Evolutionary conservation across 2,113 vertebrate species (phyloP).

Genomic region (Oryzias woworae): DNA sequence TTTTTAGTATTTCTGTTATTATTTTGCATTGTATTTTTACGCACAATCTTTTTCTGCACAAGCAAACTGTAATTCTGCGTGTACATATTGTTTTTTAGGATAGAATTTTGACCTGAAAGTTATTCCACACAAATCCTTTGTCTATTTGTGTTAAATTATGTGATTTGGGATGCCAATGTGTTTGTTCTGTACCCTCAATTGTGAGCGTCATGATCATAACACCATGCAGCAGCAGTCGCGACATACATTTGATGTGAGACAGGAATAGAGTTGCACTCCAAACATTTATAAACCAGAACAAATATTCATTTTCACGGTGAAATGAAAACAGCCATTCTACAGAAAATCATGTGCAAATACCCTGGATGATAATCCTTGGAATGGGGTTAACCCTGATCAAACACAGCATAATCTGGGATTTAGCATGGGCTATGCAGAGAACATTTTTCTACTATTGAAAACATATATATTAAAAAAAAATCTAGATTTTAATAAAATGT

Average conservation of each 20-base stretch:
- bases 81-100: too few relatives aligned
- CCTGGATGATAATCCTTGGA: slow-evolving; percentile 57
- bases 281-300: neutral
- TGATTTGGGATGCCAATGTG: too few relatives aligned
- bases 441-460: slow-evolving; percentile 29
- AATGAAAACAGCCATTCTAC: slow-evolving; percentile 28
- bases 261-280: neutral
- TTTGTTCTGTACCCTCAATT: too few relatives aligned
- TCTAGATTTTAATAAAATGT: slow-evolving; percentile 45
- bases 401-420: slow-evolving; percentile 71
- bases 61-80: too few relatives aligned
- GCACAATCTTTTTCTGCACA: too few relatives aligned
- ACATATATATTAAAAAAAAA: slow-evolving; percentile 9
- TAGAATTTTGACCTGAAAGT: too few relatives aligned
- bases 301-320: slow-evolving; percentile 26
- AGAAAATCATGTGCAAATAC: slow-evolving; percentile 46
- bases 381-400: slow-evolving; percentile 63
- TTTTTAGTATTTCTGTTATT: too few relatives aligned
- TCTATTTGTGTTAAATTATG: too few relatives aligned
- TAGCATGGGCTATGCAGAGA: slow-evolving; percentile 45
- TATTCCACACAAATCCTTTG: too few relatives aligned
- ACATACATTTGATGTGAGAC: neutral
- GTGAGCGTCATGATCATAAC: too few relatives aligned
- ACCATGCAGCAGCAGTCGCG: neutral
- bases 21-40: too few relatives aligned